These are phyloP conservation scores for Ischnura elegans DNA, from an alignment of 2,888 invertebrate genomes.

Conservation along the genomic window DNA sequence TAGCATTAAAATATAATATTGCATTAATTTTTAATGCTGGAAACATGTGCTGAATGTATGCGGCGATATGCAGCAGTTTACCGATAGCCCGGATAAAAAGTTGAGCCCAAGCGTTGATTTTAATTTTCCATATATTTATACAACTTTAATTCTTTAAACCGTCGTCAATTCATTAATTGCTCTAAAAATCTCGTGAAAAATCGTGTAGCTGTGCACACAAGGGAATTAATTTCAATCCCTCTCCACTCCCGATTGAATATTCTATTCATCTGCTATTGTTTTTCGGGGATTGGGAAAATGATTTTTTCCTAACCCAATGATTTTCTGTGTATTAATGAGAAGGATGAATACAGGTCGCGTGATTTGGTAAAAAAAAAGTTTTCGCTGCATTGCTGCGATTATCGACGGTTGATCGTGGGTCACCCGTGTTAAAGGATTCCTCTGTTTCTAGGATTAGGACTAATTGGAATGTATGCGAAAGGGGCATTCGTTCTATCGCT, in stretches of 20 bases:
- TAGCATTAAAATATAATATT: not conserved
- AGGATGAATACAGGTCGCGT: not conserved
- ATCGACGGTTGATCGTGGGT: not conserved
- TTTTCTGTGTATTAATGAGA: not conserved
- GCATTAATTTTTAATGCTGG: not conserved
- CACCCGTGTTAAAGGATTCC: not conserved
- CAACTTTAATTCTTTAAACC: not conserved
- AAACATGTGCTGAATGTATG: not conserved
- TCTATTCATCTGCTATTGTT: not conserved
- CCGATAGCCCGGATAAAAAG: not conserved
- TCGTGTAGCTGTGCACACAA: not conserved
- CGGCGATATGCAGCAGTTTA: not conserved
- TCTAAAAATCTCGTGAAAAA: not conserved
- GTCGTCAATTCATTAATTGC: not conserved
- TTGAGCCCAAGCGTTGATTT: not conserved
- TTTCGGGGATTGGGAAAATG: not conserved
- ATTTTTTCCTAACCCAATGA: not conserved
- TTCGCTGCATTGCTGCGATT: not conserved
- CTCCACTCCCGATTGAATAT: constrained; percentile 14
- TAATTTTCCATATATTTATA: not conserved
- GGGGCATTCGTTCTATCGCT: not conserved
- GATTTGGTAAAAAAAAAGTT: not conserved
- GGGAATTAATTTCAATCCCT: not conserved
- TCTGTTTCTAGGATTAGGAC: constrained; percentile 3
- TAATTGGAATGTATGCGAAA: constrained; percentile 36